Conservation (phyloP, 1,140 invertebrate genomes). For the Lucilia sericata region DNA sequence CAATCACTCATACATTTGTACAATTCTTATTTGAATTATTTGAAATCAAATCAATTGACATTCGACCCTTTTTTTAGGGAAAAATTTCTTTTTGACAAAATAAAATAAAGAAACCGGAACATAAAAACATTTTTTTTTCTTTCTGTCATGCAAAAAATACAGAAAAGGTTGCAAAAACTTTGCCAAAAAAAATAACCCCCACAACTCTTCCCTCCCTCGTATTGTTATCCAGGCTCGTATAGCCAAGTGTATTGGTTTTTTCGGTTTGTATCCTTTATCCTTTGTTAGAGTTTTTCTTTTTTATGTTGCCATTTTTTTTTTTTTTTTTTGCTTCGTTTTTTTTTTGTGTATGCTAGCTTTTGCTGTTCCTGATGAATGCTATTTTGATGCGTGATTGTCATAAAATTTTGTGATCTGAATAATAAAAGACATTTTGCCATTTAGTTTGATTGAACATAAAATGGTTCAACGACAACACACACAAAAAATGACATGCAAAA, state of each 20-base stretch:
- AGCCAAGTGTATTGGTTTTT: not conserved
- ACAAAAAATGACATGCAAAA: not conserved
- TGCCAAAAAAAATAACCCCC: constrained; percentile 3
- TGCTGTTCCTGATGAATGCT: constrained; percentile 33
- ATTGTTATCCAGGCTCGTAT: not conserved
- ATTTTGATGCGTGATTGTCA: constrained; percentile 43
- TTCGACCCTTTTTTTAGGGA: constrained; percentile 45
- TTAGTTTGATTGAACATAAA: constrained; percentile 42
- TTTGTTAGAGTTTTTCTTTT: not conserved
- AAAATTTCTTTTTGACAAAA: not conserved
- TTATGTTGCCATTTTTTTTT: not conserved
- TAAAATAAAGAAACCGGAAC: not conserved
- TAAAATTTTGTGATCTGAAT: constrained; percentile 42
- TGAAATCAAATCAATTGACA: constrained; percentile 48
- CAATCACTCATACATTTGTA: constrained; percentile 19
- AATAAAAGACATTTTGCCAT: constrained; percentile 28
- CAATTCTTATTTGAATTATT: not conserved
- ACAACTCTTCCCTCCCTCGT: not conserved
- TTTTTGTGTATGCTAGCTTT: not conserved
- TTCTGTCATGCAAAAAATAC: not conserved
- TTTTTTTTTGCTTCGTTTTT: not conserved
- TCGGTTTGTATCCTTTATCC: constrained; percentile 27
- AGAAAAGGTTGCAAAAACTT: constrained; percentile 21
- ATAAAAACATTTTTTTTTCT: not conserved
- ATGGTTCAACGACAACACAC: not conserved